Evolutionary conservation across 2,888 invertebrate species (phyloP).

Genomic region (Congeria kusceri): DNA sequence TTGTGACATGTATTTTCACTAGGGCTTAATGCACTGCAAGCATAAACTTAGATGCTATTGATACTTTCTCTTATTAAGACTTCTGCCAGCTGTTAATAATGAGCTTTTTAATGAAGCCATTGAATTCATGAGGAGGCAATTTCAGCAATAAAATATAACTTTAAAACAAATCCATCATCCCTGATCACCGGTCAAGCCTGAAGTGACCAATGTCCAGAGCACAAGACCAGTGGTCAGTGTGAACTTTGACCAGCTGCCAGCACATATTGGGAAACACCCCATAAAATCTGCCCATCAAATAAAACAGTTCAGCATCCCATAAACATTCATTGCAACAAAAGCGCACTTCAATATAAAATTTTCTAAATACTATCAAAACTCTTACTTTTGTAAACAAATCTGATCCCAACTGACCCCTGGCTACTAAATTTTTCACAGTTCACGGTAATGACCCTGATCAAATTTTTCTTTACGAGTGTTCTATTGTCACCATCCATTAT

Average conservation of each 20-base stretch:
- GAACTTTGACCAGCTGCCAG: slow-evolving; percentile 50
- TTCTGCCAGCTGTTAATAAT: too few relatives aligned
- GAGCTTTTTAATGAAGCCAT: too few relatives aligned
- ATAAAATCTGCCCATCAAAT: slow-evolving; percentile 15
- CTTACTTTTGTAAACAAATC: slow-evolving; percentile 61
- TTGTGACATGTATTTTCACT: too few relatives aligned
- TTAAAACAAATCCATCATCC: slow-evolving; percentile 4
- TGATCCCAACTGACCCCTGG: slow-evolving; percentile 53
- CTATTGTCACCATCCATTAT: slow-evolving; percentile 44
- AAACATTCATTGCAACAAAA: slow-evolving; percentile 58
- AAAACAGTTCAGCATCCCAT: slow-evolving; percentile 52
- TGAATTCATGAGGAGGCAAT: background rate
- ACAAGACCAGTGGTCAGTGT: slow-evolving; percentile 41
- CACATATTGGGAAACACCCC: slow-evolving; percentile 31
- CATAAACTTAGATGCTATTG: too few relatives aligned
- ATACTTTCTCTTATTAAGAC: too few relatives aligned
- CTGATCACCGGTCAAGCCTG: background rate
- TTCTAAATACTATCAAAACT: slow-evolving; percentile 38
- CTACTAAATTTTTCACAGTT: slow-evolving; percentile 43
- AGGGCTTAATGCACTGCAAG: too few relatives aligned
- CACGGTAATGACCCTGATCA: slow-evolving; percentile 58
- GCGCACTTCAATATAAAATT: slow-evolving; percentile 42
- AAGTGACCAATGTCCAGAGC: background rate
- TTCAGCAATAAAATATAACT: background rate
- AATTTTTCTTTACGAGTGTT: slow-evolving; percentile 65